Evolutionary conservation across 2,888 invertebrate genomes (phyloP).

Genomic region (Trachelus iudaicus): DNA sequence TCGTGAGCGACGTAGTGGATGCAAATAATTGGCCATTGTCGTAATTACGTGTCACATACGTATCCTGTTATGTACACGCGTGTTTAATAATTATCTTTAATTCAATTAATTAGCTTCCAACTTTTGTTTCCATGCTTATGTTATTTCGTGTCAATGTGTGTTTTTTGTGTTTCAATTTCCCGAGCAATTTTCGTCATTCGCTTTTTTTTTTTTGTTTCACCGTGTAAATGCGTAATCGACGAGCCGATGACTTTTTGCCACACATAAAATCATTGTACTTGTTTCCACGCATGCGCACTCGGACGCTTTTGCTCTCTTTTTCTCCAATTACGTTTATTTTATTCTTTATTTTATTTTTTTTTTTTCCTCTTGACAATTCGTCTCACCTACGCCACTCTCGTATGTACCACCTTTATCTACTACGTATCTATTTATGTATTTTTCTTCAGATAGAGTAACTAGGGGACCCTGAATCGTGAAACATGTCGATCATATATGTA

Average conservation of each 20-base stretch:
- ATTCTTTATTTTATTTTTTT: constrained; percentile 18
- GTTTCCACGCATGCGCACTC: neutral
- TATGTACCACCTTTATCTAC: neutral
- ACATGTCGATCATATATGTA: constrained; percentile 35
- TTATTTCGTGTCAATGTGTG: no score
- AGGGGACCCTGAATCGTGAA: constrained; percentile 48
- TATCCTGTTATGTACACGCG: constrained; percentile 40
- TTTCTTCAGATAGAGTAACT: constrained; percentile 35
- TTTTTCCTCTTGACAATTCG: neutral
- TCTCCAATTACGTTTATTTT: neutral
- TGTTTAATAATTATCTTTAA: neutral
- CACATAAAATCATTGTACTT: no score
- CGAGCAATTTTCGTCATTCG: no score
- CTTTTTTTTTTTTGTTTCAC: no score
- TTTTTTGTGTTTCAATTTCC: no score
- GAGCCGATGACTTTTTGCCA: no score
- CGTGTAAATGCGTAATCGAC: no score
- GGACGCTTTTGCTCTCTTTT: neutral
- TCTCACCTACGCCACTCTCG: neutral
- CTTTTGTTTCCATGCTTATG: no score
- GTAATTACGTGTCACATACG: constrained; percentile 30
- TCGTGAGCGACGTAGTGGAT: constrained; percentile 3
- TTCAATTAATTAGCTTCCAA: no score
- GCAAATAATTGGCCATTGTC: constrained; percentile 37
- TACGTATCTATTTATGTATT: constrained; percentile 2